Conservation (phyloP, 2,888 invertebrate species). For the Meganola albula region DNA sequence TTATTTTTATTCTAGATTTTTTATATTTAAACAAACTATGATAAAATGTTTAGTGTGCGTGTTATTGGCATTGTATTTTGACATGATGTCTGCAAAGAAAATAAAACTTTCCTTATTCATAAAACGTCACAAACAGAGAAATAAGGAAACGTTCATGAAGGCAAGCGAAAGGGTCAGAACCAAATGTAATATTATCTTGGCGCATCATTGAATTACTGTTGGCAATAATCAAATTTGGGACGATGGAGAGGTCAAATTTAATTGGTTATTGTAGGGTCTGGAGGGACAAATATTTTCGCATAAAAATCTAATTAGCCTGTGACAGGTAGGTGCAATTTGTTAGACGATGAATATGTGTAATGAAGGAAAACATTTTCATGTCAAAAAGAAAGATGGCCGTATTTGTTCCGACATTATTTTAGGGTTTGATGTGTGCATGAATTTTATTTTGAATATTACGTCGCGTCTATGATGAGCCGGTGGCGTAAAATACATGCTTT, state of each 20-base stretch:
- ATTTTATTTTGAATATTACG: too few species aligned
- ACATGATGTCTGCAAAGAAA: slow-evolving; percentile 7
- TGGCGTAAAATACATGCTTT: too few species aligned
- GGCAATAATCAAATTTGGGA: slow-evolving; percentile 17
- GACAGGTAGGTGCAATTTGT: slow-evolving; percentile 51
- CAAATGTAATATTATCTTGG: slow-evolving; percentile 35
- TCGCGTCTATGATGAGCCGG: too few species aligned
- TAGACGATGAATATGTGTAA: slow-evolving; percentile 42
- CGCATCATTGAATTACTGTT: slow-evolving; percentile 21
- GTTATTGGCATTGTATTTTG: not conserved
- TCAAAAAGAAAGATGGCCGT: slow-evolving; percentile 30
- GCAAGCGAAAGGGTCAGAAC: slow-evolving; percentile 50
- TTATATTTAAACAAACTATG: not conserved
- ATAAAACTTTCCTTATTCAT: slow-evolving; percentile 42
- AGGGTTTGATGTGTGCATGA: too few species aligned
- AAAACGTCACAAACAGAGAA: slow-evolving; percentile 45
- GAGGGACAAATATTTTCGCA: slow-evolving; percentile 52
- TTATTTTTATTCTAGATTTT: too few species aligned
- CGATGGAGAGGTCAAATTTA: slow-evolving; percentile 30
- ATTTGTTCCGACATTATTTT: too few species aligned
- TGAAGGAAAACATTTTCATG: slow-evolving; percentile 39
- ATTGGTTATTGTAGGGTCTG: slow-evolving; percentile 33
- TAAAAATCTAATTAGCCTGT: slow-evolving; percentile 65
- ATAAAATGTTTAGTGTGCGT: not conserved
- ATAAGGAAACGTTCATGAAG: slow-evolving; percentile 53